Percentiles rank a stretch among this genome's conserved stretches.
These are phyloP conservation scores for Parnassius orleans DNA, from an alignment of 2,888 invertebrate species.

Conservation along the genomic window DNA sequence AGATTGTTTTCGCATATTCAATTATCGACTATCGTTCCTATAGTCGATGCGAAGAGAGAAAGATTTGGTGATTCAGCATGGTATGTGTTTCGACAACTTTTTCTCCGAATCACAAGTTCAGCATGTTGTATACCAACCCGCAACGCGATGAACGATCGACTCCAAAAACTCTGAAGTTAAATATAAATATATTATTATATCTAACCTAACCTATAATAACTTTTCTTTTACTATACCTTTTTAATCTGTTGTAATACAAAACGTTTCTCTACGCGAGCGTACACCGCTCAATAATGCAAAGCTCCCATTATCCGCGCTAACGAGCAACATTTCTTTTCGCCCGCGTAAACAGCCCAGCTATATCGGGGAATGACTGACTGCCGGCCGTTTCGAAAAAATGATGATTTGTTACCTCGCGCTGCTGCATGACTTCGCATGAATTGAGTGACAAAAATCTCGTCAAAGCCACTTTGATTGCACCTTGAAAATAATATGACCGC, in stretches of 20 bases:
- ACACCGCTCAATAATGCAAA: slow-evolving; percentile 60
- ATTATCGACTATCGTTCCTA: too few relatives aligned
- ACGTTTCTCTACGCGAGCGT: slow-evolving; percentile 47
- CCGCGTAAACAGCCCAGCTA: slow-evolving; percentile 47
- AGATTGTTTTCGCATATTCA: too few relatives aligned
- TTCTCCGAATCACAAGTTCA: too few relatives aligned
- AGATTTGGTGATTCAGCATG: too few relatives aligned
- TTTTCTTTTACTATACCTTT: too few relatives aligned
- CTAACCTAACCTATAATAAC: too few relatives aligned
- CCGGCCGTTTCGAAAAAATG: slow-evolving; percentile 63
- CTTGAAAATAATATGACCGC: slow-evolving; percentile 25
- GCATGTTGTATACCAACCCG: too few relatives aligned
- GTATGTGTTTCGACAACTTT: too few relatives aligned
- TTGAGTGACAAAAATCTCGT: slow-evolving; percentile 72
- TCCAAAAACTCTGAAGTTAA: too few relatives aligned
- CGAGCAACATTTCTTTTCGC: slow-evolving; percentile 68
- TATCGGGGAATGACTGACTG: slow-evolving; percentile 55
- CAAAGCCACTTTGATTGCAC: slow-evolving; percentile 30
- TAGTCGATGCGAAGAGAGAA: too few relatives aligned
- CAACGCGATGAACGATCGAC: too few relatives aligned
- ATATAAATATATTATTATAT: too few relatives aligned
- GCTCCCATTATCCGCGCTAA: slow-evolving; percentile 69
- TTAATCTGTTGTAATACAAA: slow-evolving; percentile 4
- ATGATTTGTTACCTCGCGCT: slow-evolving; percentile 70
- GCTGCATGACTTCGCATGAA: slow-evolving; percentile 64